Evolutionary conservation across 2,888 invertebrate genomes (phyloP).

Genomic region (Boloria euphrosyne): DNA sequence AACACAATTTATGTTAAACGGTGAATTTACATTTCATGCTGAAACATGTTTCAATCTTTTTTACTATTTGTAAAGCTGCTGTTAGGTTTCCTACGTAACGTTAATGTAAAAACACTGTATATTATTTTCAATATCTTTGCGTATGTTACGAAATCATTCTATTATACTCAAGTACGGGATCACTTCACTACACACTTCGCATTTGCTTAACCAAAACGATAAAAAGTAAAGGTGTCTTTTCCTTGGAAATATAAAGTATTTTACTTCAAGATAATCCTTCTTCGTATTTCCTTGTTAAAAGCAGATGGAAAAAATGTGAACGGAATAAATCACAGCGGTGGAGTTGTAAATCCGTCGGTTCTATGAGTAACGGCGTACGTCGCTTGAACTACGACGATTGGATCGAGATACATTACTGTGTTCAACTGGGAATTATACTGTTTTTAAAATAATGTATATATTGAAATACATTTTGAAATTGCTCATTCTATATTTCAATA

Average conservation of each 20-base stretch:
- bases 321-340: slow-evolving; percentile 34
- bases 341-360: slow-evolving; percentile 35
- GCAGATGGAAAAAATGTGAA: slow-evolving; percentile 34
- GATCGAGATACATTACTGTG: slow-evolving; percentile 55
- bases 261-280: slow-evolving; percentile 19
- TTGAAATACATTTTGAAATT: slow-evolving; percentile 8
- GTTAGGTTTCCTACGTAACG: no score
- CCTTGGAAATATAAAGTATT: slow-evolving; percentile 16
- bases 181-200: neutral
- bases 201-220: slow-evolving; percentile 7
- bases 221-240: slow-evolving; percentile 3
- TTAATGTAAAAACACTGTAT: no score
- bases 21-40: no score
- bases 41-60: neutral
- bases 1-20: no score
- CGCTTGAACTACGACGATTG: slow-evolving; percentile 51
- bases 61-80: no score
- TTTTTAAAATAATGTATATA: slow-evolving; percentile 18
- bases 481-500: neutral
- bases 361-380: slow-evolving; percentile 37
- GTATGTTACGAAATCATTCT: neutral
- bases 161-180: neutral
- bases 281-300: slow-evolving; percentile 37
- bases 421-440: slow-evolving; percentile 27
- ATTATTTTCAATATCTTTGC: neutral